Conservation (phyloP, 2,113 vertebrate species). For the Passer montanus region DNA sequence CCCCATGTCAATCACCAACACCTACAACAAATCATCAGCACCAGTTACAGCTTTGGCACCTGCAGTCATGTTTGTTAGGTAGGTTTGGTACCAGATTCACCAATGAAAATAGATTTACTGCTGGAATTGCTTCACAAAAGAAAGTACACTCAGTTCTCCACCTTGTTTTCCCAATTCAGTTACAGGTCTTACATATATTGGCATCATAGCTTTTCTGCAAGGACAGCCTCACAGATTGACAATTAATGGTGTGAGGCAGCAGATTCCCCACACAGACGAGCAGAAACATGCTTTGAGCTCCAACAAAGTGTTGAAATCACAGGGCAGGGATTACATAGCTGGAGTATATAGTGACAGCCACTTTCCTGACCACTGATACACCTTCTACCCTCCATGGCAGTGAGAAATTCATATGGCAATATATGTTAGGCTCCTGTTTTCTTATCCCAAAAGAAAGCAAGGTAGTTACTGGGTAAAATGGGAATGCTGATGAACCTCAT, state of each 20-base stretch:
- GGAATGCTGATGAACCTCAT: neutral
- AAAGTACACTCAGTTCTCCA: neutral
- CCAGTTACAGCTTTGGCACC: neutral
- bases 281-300: neutral
- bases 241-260: neutral
- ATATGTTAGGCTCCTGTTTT: neutral
- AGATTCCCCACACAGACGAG: neutral
- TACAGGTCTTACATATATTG: neutral
- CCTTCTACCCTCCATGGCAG: neutral
- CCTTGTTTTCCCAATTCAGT: neutral
- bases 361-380: neutral
- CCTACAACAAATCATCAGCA: neutral
- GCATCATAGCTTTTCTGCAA: fast-evolving
- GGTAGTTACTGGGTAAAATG: neutral
- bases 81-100: neutral
- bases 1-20: neutral
- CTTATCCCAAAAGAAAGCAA: neutral
- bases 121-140: neutral
- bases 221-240: neutral
- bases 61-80: neutral
- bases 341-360: neutral
- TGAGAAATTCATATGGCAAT: neutral
- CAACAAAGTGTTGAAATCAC: neutral
- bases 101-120: neutral
- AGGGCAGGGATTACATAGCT: neutral